Conservation (phyloP, 2,888 invertebrate genomes). For the Ptychoptera contaminata region DNA sequence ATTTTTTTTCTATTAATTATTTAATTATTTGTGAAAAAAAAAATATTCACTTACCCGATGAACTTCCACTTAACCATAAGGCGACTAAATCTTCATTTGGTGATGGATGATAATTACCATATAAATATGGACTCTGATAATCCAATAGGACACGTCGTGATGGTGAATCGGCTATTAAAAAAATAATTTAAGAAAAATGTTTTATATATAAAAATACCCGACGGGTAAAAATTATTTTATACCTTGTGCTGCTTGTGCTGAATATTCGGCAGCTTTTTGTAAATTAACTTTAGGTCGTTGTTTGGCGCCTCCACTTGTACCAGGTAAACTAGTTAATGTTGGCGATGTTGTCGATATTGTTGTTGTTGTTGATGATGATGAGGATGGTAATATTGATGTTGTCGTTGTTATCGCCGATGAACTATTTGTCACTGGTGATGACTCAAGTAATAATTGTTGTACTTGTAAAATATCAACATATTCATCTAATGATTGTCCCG, state of each 20-base stretch:
- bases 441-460: conserved; percentile 53
- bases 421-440: conserved; percentile 21
- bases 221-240: conserved; percentile 6
- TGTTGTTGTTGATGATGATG: conserved; percentile 21
- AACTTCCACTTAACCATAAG: conserved; percentile 53
- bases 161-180: conserved; percentile 32
- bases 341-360: conserved; percentile 19
- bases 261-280: conserved; percentile 30
- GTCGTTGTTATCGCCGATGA: conserved; percentile 14
- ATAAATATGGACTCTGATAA: conserved; percentile 30
- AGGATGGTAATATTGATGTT: conserved; percentile 12
- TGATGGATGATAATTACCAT: conserved; percentile 34
- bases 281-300: conserved; percentile 28
- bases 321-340: conserved; percentile 10
- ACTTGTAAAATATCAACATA: conserved; percentile 75
- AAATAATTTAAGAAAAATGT: too few relatives aligned
- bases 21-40: not conserved
- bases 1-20: too few relatives aligned
- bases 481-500: conserved; percentile 37
- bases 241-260: conserved; percentile 30
- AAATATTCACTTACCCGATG: conserved; percentile 31
- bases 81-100: conserved; percentile 63
- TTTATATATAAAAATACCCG: too few relatives aligned
- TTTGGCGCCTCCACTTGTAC: conserved; percentile 10
- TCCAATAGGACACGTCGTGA: conserved; percentile 31